These are phyloP conservation scores for Crematogaster levior DNA, from an alignment of 2,888 invertebrate genomes.

Conservation along the genomic window DNA sequence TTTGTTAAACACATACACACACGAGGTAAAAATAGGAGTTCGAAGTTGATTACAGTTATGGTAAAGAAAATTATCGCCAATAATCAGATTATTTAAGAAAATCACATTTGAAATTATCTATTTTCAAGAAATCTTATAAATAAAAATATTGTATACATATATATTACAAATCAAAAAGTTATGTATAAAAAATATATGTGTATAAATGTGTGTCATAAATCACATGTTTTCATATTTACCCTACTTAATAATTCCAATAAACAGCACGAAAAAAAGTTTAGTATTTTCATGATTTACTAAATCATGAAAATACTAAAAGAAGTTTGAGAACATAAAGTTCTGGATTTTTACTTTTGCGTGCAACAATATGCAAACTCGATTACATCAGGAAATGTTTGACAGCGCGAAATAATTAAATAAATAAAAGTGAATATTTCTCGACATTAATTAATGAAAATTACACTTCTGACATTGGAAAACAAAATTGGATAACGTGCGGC, in stretches of 20 bases:
- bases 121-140: background rate
- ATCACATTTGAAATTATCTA: background rate
- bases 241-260: background rate
- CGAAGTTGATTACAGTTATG: background rate
- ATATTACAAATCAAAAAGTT: background rate
- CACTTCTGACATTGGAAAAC: constrained; percentile 8
- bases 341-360: background rate
- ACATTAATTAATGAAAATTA: background rate
- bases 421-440: background rate
- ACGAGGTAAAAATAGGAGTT: background rate
- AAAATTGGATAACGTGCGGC: constrained; percentile 31
- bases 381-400: background rate
- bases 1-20: background rate
- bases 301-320: background rate
- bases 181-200: background rate
- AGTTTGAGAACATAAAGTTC: background rate
- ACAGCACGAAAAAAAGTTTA: background rate
- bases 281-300: background rate
- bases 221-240: background rate
- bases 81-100: background rate
- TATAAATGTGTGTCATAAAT: too few species aligned
- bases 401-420: background rate
- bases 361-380: background rate
- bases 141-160: background rate
- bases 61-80: background rate